Percentiles rank a stretch among this genome's conserved stretches.
phyloP scores from a whole-genome alignment of 2,888 invertebrate species.

The Phengaris arion region DNA sequence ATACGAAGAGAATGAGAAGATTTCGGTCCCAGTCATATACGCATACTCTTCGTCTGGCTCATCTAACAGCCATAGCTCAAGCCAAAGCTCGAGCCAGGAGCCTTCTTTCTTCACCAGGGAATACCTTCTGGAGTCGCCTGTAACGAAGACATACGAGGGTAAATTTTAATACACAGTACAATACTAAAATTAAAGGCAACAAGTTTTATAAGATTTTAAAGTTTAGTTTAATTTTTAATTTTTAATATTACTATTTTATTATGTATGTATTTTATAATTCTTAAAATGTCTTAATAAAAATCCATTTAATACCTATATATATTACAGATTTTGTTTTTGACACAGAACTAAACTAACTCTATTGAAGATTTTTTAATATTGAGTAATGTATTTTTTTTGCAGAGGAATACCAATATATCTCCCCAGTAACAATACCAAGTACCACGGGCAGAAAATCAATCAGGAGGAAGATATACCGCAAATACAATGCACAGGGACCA shows the following conservation, averaged over 20 bases:
- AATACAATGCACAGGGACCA: constrained; percentile 57
- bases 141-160: constrained; percentile 72
- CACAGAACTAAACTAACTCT: not conserved
- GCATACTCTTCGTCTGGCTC: constrained; percentile 51
- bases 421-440: constrained; percentile 60
- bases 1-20: constrained; percentile 48
- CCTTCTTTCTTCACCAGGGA: constrained; percentile 70
- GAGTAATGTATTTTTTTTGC: constrained; percentile 37
- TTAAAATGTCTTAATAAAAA: too few relatives aligned
- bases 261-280: not conserved
- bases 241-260: not conserved
- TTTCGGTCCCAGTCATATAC: constrained; percentile 54
- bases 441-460: constrained; percentile 51
- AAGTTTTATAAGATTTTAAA: not conserved
- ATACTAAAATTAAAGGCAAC: not conserved
- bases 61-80: constrained; percentile 32
- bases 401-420: constrained; percentile 72
- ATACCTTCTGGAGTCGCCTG: constrained; percentile 69
- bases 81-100: constrained; percentile 57
- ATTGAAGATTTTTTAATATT: not conserved
- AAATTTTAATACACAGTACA: constrained; percentile 42
- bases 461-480: constrained; percentile 56
- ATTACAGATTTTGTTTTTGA: not conserved
- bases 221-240: not conserved
- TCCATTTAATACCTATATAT: too few relatives aligned